A percentile compares a stretch with the other conserved stretches of the same genome.
Evolutionary conservation across 2,797 vertebrate species (phyloP).

Genomic region (Sternotherus odoratus): DNA sequence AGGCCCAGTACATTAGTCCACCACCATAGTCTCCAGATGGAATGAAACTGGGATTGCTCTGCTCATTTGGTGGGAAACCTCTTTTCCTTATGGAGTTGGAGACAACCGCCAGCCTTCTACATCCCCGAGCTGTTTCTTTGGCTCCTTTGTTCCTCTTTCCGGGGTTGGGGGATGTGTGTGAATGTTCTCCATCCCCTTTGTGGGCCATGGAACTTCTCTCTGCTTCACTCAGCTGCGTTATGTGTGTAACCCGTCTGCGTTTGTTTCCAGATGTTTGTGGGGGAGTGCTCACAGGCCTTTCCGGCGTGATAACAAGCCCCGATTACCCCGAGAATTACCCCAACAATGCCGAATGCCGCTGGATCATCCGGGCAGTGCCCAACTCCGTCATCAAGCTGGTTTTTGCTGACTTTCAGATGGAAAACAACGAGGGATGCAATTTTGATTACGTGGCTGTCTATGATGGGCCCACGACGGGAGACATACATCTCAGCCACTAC

Average conservation of each 20-base stretch:
- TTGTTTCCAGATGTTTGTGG: conserved; percentile 90
- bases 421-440: conserved; percentile 91
- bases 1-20: background rate
- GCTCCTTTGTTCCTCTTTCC: background rate
- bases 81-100: background rate
- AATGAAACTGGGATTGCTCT: background rate
- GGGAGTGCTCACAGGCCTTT: conserved; percentile 92
- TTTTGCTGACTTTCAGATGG: conserved; percentile 95
- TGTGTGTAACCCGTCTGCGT: background rate
- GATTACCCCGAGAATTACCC: conserved; percentile 95
- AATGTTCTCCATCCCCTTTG: background rate
- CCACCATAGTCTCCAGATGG: background rate
- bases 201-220: background rate
- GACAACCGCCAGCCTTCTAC: background rate
- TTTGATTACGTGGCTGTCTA: conserved; percentile 95
- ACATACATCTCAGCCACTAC: conserved; percentile 86
- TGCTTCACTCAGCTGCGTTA: background rate
- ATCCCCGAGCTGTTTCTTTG: background rate
- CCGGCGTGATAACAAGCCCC: conserved; percentile 93
- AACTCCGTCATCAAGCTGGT: conserved; percentile 86
- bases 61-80: background rate
- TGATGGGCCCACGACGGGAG: conserved; percentile 85
- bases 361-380: conserved; percentile 89
- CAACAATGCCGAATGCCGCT: conserved; percentile 93
- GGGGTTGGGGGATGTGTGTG: too few species aligned